Percentiles rank a stretch among this genome's conserved stretches.
These are phyloP conservation scores for Dastarcus helophoroides DNA, from an alignment of 2,888 invertebrate genomes.

Conservation along the genomic window DNA sequence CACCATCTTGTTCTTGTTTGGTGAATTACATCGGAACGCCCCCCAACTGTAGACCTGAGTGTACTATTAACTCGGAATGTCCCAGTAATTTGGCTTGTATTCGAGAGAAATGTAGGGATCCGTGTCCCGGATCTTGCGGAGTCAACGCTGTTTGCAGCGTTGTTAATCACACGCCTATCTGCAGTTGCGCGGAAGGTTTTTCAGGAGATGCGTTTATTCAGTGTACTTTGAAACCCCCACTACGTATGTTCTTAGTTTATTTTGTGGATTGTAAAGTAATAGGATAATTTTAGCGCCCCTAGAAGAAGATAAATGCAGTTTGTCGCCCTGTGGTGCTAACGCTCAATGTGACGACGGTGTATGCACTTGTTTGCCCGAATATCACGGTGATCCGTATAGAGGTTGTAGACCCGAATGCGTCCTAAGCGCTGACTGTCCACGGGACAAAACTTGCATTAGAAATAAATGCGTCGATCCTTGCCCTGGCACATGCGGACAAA, in stretches of 20 bases:
- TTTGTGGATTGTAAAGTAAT: background rate
- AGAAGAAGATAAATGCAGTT: constrained; percentile 44
- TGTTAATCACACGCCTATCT: constrained; percentile 58
- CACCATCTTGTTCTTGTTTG: constrained; percentile 56
- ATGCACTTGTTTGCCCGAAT: constrained; percentile 35
- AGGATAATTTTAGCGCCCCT: constrained; percentile 17
- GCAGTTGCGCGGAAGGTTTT: constrained; percentile 49
- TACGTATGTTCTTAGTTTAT: constrained; percentile 12
- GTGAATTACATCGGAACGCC: constrained; percentile 55
- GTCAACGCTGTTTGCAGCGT: constrained; percentile 50
- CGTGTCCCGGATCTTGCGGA: constrained; percentile 63
- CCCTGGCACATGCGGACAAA: constrained; percentile 40
- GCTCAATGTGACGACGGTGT: constrained; percentile 50
- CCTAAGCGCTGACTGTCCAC: constrained; percentile 37
- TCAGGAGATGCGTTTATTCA: constrained; percentile 46
- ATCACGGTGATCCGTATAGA: constrained; percentile 37
- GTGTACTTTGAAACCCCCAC: constrained; percentile 31
- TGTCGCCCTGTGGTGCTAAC: constrained; percentile 56
- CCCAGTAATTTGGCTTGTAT: constrained; percentile 59
- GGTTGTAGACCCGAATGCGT: constrained; percentile 41
- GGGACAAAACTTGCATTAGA: constrained; percentile 35
- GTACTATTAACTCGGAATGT: constrained; percentile 62
- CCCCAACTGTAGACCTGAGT: constrained; percentile 63
- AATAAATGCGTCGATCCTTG: constrained; percentile 42
- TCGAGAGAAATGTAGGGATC: constrained; percentile 60